Conservation (phyloP, 2,113 vertebrate genomes). For the Phycodurus eques region DNA sequence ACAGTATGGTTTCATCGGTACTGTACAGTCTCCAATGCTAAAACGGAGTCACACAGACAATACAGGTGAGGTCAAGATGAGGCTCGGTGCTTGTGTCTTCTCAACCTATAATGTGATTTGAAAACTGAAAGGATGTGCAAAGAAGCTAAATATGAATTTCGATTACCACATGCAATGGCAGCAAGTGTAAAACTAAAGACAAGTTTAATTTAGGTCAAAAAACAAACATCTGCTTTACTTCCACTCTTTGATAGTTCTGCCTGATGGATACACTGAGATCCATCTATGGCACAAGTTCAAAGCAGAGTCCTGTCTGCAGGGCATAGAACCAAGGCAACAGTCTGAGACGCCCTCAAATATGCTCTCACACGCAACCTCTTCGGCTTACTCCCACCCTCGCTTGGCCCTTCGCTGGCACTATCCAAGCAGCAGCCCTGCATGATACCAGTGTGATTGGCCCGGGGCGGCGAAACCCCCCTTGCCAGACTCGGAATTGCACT, state of each 20-base stretch:
- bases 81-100: no score
- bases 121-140: background rate
- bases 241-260: conserved; percentile 3
- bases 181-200: background rate
- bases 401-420: conserved; percentile 29
- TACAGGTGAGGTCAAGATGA: no score
- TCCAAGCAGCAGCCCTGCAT: conserved; percentile 28
- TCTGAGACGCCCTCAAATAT: conserved; percentile 32
- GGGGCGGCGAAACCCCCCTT: conserved; percentile 40
- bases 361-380: conserved; percentile 20
- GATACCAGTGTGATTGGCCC: conserved; percentile 37
- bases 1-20: no score
- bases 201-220: background rate
- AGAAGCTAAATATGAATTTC: no score
- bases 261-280: conserved; percentile 2
- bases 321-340: conserved; percentile 20
- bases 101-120: no score
- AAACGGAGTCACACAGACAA: no score
- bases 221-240: background rate
- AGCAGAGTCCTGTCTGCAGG: conserved; percentile 53
- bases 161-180: background rate
- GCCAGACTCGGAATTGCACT: conserved; percentile 45
- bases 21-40: no score
- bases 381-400: conserved; percentile 34
- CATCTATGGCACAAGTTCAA: conserved; percentile 21